Evolutionary conservation across 2,888 invertebrate genomes (phyloP).

Genomic region (Thelaira solivaga): DNA sequence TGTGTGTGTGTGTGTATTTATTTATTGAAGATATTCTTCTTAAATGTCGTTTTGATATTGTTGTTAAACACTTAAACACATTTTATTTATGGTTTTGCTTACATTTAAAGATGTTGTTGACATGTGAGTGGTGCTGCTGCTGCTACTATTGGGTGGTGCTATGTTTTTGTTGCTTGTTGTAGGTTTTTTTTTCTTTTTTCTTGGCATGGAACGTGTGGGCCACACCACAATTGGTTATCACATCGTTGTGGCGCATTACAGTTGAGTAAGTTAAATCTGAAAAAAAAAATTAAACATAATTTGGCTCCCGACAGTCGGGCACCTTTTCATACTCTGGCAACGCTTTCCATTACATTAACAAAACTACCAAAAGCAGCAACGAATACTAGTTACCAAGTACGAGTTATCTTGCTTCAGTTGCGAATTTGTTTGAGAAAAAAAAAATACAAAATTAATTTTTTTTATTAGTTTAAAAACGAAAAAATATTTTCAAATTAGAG

Average conservation of each 20-base stretch:
- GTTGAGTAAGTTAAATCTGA: conserved; percentile 54
- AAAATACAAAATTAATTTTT: too few species aligned
- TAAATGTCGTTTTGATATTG: conserved; percentile 40
- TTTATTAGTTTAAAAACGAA: too few species aligned
- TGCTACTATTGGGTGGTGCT: conserved; percentile 35
- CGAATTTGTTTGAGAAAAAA: too few species aligned
- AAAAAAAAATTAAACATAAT: conserved; percentile 57
- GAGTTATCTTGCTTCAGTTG: too few species aligned
- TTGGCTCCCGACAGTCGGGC: conserved; percentile 80
- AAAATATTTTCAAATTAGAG: too few species aligned
- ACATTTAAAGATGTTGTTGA: conserved; percentile 52
- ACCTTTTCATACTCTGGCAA: conserved; percentile 71
- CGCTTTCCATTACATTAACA: conserved; percentile 32
- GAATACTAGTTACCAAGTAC: conserved; percentile 31
- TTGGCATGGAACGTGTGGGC: conserved; percentile 56
- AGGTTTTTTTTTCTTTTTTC: conserved; percentile 20
- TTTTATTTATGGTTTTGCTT: conserved; percentile 54
- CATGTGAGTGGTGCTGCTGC: conserved; percentile 36
- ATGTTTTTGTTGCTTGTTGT: conserved; percentile 17
- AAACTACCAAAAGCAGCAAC: conserved; percentile 10
- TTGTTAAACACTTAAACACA: conserved; percentile 43
- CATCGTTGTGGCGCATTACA: conserved; percentile 55
- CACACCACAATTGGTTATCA: conserved; percentile 51
- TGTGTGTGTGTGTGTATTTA: neutral
- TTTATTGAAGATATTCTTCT: conserved; percentile 8